Conservation (phyloP, 2,113 vertebrate genomes). For the Coryphaenoides rupestris region DNA sequence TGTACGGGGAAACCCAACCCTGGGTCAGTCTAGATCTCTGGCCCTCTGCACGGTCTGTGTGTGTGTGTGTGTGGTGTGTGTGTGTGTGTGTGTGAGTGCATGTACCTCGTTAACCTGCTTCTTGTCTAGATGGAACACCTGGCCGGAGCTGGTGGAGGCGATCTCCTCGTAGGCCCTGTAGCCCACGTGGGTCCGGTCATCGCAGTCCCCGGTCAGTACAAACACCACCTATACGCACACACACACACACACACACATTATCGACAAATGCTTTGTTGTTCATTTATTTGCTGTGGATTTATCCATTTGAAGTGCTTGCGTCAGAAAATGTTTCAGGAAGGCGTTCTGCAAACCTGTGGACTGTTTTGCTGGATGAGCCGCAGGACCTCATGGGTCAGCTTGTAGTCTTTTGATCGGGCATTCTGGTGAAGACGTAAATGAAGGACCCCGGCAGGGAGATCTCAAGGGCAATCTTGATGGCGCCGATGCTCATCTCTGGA, state of each 20-base stretch:
- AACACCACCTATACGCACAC: constrained; percentile 84
- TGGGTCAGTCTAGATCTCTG: too few relatives aligned
- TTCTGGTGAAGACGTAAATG: constrained; percentile 98
- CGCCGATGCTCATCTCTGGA: constrained; percentile 98
- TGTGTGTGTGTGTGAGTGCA: neutral
- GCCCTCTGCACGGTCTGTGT: neutral
- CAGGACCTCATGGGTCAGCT: constrained; percentile 87
- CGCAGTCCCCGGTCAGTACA: constrained; percentile 96
- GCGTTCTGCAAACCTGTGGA: constrained; percentile 81
- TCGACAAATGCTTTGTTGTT: neutral
- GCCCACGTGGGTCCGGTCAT: constrained; percentile 88
- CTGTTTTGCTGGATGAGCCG: constrained; percentile 98
- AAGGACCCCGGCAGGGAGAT: constrained; percentile 95
- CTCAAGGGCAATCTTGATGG: constrained; percentile 96
- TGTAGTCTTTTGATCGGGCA: constrained; percentile 95
- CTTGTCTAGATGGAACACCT: constrained; percentile 97
- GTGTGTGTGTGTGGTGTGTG: too few relatives aligned
- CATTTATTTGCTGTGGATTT: too few relatives aligned
- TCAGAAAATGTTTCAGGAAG: neutral
- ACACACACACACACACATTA: constrained; percentile 25
- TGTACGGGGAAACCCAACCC: too few relatives aligned
- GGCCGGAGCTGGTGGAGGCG: constrained; percentile 96
- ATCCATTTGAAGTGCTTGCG: too few relatives aligned
- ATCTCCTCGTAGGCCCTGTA: constrained; percentile 98
- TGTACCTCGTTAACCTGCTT: constrained; percentile 98